phyloP scores from a whole-genome alignment of 2,888 invertebrate genomes.

The Drosophila buzzatii region DNA sequence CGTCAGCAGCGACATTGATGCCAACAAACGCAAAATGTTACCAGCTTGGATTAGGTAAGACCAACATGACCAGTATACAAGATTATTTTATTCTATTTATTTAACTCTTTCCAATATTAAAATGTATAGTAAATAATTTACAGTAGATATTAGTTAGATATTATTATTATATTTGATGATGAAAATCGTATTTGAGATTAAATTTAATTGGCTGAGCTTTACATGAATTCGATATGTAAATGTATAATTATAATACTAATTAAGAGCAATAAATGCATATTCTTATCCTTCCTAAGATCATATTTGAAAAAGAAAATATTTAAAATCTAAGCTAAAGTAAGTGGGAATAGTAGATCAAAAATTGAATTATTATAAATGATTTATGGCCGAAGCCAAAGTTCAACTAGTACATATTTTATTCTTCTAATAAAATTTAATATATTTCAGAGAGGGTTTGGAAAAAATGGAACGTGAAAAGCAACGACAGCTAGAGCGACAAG shows the following conservation, averaged over 20 bases:
- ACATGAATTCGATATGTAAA: too few relatives aligned
- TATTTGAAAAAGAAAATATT: too few relatives aligned
- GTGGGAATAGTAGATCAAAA: background rate
- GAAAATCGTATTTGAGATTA: too few relatives aligned
- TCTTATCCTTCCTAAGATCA: background rate
- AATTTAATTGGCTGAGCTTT: too few relatives aligned
- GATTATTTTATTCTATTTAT: too few relatives aligned
- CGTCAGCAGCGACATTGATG: conserved; percentile 87
- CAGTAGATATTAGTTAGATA: too few relatives aligned
- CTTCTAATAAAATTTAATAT: background rate
- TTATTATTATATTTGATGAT: too few relatives aligned
- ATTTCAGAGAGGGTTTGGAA: conserved; percentile 90
- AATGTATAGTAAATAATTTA: too few relatives aligned
- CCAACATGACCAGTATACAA: background rate
- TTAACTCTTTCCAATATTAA: too few relatives aligned
- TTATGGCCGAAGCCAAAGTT: background rate
- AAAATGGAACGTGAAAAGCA: conserved; percentile 98
- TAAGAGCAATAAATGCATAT: background rate
- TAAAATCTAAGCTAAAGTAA: background rate
- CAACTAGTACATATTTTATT: too few relatives aligned
- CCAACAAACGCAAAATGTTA: conserved; percentile 93
- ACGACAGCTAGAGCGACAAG: conserved; percentile 92
- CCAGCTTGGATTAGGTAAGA: conserved; percentile 98
- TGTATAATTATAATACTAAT: too few relatives aligned
- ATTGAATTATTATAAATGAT: background rate